Evolutionary conservation across 2,797 vertebrate species (phyloP), one percentile per base, ranked within the genome.

Genomic region (Spea hammondii): DNA sequence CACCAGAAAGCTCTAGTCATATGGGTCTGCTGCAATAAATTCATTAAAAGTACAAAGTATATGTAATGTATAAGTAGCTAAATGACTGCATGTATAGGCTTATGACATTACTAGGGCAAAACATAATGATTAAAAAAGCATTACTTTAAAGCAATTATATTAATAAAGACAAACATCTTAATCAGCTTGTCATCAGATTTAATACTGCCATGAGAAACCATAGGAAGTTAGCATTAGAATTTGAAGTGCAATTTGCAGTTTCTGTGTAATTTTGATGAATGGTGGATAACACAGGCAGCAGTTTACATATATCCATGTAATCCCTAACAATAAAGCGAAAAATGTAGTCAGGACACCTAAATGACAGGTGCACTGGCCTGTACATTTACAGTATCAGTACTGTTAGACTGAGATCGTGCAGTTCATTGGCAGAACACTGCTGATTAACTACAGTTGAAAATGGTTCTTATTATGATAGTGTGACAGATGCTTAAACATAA

Each of bases 401-500:
- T 54, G 57, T 46, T 60, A 65, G 80, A 65, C 69, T 74, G 54
- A 73, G 49, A 75, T 74, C n/a, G 69, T 50, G 62, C 64, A 81
- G 70, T 69, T 81, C 74, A 68, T 77, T 62, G 49, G 79, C 64
- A 74, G 67, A 73, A 70, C 74, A 81, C 72, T 81, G 62, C 65
- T 74, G 32, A 70, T 73, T 77, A 82, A 77, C 79, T 82, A 76
- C 79, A 82, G 80, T 82, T 82, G 70, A 77, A 78, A 78, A 32
- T 32, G 75, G 48, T 69, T 82, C 78, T 82, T 77, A 82, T 82
- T 68, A 75, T 74, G 72, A 81, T 54, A 65, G 80, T 77, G 75
- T 72, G 80, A 77, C 80, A 82, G 80, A 77, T 82, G 80, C 80
- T 82, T 82, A 73, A 82, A 82, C 80, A 82, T 82, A 82, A 82